Conservation (phyloP, 2,888 invertebrate genomes). For the Mythimna vitellina region DNA sequence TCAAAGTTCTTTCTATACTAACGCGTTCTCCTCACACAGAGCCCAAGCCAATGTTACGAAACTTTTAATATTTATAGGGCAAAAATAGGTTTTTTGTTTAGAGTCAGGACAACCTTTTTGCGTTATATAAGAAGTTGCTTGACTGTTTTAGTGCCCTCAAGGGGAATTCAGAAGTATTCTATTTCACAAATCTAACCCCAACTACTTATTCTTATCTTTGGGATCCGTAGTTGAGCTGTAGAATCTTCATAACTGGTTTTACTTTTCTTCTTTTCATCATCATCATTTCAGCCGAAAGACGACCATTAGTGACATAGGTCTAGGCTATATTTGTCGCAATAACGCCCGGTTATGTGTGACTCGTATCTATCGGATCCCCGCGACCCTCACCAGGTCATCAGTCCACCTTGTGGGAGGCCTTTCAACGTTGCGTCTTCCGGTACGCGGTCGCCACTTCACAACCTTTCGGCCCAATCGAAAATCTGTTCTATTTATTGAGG, state of each 20-base stretch:
- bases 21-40: slow-evolving; percentile 8
- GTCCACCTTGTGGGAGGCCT: too few species aligned
- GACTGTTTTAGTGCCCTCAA: slow-evolving; percentile 51
- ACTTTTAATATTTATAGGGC: slow-evolving; percentile 45
- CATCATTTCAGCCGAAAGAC: too few species aligned
- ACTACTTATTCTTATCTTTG: slow-evolving; percentile 7
- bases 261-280: not conserved
- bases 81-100: slow-evolving; percentile 32
- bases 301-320: too few species aligned
- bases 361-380: too few species aligned
- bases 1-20: slow-evolving; percentile 13
- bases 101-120: slow-evolving; percentile 30
- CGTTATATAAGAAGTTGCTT: slow-evolving; percentile 47
- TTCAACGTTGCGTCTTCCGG: too few species aligned
- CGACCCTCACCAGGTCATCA: too few species aligned
- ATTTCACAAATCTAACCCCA: slow-evolving; percentile 56
- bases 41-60: slow-evolving; percentile 32
- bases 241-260: not conserved
- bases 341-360: too few species aligned
- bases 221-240: slow-evolving; percentile 14
- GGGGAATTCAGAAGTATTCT: slow-evolving; percentile 54
- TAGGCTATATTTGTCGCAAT: too few species aligned
- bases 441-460: too few species aligned
- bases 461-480: too few species aligned
- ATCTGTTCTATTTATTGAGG: not conserved